Percentiles rank a stretch among this genome's conserved stretches.
These are phyloP conservation scores for Lepidothrix coronata DNA, from an alignment of 2,113 vertebrate species.

Conservation along the genomic window DNA sequence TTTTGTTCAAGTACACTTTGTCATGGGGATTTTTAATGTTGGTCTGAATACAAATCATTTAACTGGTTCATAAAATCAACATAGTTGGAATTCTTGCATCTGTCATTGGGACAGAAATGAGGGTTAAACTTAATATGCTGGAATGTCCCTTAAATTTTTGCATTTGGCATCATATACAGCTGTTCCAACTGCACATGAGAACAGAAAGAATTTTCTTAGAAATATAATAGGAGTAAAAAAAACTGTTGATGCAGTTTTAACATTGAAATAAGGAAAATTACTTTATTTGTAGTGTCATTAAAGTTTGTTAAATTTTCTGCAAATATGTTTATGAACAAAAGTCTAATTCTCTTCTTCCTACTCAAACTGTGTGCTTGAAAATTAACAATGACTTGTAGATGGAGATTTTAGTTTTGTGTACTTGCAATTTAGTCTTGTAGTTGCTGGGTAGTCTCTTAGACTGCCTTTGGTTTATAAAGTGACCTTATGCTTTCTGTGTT, in stretches of 20 bases:
- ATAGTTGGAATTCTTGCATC: conserved; percentile 78
- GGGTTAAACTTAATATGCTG: conserved; percentile 81
- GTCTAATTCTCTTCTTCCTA: neutral
- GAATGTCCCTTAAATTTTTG: conserved; percentile 72
- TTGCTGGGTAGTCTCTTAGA: neutral
- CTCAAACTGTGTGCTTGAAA: neutral
- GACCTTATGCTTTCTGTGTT: neutral
- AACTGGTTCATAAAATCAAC: conserved; percentile 80
- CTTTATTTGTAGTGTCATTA: neutral
- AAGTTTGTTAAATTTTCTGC: neutral
- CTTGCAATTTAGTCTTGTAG: neutral
- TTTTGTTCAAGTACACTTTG: conserved; percentile 83
- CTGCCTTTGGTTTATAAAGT: neutral
- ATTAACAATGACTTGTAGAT: neutral
- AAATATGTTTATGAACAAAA: neutral
- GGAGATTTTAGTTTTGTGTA: neutral
- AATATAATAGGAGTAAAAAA: neutral
- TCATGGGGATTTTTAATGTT: conserved; percentile 79
- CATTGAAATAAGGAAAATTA: neutral
- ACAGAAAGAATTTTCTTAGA: neutral
- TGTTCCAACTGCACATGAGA: conserved; percentile 37
- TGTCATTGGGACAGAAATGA: conserved; percentile 80
- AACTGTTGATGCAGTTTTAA: neutral
- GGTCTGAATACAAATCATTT: conserved; percentile 82
- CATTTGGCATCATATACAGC: conserved; percentile 51